Percentiles rank a stretch among this genome's conserved stretches.
Evolutionary conservation across 2,113 vertebrate species (phyloP).

Genomic region (Nestor notabilis): DNA sequence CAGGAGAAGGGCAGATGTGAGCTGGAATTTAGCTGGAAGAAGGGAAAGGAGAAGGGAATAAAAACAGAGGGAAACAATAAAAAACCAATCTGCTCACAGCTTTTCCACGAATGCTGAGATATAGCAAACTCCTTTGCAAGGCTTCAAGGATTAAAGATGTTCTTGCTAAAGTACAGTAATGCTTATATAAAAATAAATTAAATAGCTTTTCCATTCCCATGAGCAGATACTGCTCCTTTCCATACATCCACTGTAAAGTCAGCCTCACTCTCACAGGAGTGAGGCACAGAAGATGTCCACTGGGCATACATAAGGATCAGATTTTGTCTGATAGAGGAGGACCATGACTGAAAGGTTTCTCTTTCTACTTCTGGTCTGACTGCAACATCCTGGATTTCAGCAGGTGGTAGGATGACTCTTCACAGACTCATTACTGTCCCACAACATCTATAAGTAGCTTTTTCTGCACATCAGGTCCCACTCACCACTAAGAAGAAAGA

Average conservation of each 20-base stretch:
- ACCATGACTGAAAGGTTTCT: not conserved
- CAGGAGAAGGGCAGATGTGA: not conserved
- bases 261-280: not conserved
- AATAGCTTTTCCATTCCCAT: not conserved
- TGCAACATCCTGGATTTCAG: not conserved
- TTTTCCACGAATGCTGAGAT: not conserved
- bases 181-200: not conserved
- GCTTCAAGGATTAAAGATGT: not conserved
- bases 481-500: not conserved
- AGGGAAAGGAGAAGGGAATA: not conserved
- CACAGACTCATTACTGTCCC: not conserved
- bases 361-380: not conserved
- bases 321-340: not conserved
- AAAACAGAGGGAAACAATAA: not conserved
- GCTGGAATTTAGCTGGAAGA: conserved; percentile 1
- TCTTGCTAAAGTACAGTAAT: not conserved
- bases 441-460: not conserved
- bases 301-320: not conserved
- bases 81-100: not conserved
- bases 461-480: not conserved
- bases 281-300: not conserved
- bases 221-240: not conserved
- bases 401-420: not conserved
- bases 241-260: not conserved
- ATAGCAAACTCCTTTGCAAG: not conserved